A percentile compares a stretch with the other conserved stretches of the same genome.
Evolutionary conservation across 2,797 vertebrate species (phyloP).

Genomic region (Varecia variegata): DNA sequence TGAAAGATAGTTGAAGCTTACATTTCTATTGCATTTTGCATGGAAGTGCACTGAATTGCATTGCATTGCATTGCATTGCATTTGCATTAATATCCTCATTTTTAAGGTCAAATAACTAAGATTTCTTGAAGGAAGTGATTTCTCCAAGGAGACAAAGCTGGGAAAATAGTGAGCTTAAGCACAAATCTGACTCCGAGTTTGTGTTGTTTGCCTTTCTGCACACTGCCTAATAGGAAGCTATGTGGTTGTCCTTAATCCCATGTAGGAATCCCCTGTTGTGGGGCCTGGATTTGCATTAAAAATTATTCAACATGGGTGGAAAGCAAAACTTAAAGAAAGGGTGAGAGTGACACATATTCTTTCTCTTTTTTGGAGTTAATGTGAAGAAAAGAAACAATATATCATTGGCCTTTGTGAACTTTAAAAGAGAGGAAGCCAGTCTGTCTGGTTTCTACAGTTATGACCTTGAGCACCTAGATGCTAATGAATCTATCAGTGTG

Average conservation of each 20-base stretch:
- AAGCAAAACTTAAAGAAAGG: background rate
- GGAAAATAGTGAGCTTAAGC: background rate
- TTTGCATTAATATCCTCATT: background rate
- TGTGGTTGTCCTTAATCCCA: background rate
- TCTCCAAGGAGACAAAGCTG: background rate
- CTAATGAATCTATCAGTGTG: background rate
- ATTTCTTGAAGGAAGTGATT: background rate
- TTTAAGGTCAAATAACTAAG: background rate
- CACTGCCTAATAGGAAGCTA: background rate
- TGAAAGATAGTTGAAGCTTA: background rate
- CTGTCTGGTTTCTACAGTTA: background rate
- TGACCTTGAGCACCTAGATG: slow-evolving; percentile 28
- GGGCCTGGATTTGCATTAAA: background rate
- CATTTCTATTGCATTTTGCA: background rate
- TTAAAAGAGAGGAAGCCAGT: background rate
- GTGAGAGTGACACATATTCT: background rate
- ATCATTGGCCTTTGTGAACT: background rate
- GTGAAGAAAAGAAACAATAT: background rate
- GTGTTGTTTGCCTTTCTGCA: background rate
- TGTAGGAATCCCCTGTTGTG: background rate
- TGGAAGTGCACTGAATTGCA: background rate
- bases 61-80: background rate
- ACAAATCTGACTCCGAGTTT: background rate
- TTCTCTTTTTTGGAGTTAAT: background rate
- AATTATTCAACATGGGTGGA: background rate